Percentiles rank a stretch among this genome's conserved stretches.
phyloP scores from a whole-genome alignment of 2,888 invertebrate species.

The Nymphalis polychloros region DNA sequence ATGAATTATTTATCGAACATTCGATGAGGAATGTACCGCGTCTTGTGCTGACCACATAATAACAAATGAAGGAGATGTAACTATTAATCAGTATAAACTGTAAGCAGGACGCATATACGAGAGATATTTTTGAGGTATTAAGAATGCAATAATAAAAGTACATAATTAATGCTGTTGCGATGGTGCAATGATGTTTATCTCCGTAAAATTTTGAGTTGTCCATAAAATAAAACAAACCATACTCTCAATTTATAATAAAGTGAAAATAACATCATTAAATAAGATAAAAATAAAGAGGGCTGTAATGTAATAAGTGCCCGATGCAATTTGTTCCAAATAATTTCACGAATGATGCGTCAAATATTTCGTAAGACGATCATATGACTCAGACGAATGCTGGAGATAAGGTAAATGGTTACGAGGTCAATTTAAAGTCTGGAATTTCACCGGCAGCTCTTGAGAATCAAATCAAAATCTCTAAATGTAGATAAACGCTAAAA shows the following conservation, averaged over 20 bases:
- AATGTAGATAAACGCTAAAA: conserved; percentile 65
- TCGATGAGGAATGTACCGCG: conserved; percentile 41
- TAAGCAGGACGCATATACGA: conserved; percentile 18
- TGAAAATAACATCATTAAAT: too few species aligned
- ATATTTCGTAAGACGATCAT: conserved; percentile 20
- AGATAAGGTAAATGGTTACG: conserved; percentile 33
- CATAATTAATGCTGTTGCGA: neutral
- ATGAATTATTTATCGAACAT: conserved; percentile 45
- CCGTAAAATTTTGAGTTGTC: too few species aligned
- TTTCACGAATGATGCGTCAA: conserved; percentile 6
- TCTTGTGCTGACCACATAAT: conserved; percentile 22
- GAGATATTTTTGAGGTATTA: conserved; percentile 21
- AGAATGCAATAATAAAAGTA: conserved; percentile 14
- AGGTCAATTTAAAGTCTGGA: conserved; percentile 23
- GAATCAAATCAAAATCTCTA: conserved; percentile 63
- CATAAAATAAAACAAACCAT: too few species aligned
- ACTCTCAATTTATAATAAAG: too few species aligned
- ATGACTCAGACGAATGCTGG: conserved; percentile 17
- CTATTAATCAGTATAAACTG: conserved; percentile 37
- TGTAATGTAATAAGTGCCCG: neutral
- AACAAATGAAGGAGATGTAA: conserved; percentile 31
- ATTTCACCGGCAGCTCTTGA: conserved; percentile 38
- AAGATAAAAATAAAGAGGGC: too few species aligned
- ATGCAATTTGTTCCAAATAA: neutral
- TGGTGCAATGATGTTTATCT: too few species aligned